Evolutionary conservation across 2,888 invertebrate species (phyloP), one percentile per base, ranked within the genome.

Genomic region (Phorcus lineatus): DNA sequence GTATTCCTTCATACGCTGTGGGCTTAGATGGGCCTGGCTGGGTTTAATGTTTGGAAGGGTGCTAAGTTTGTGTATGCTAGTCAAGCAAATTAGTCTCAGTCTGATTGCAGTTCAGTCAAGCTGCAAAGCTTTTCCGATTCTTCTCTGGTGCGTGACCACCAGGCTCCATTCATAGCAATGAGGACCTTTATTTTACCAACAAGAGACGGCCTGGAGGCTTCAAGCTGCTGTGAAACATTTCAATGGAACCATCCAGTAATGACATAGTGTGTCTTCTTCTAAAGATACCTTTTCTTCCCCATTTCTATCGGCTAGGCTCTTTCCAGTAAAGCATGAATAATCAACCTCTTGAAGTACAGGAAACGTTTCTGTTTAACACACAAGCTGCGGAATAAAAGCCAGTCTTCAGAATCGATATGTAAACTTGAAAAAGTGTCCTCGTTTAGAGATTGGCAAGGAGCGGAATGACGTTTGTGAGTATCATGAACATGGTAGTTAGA

Each of bases 11-110:
- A 36, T n/a, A n/a, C 36, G 70, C 70, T 36, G 13, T 17, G 19
- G 70, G 70, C 70, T 70, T 70, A 70, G 70, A 40, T 70, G 28
- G 36, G 70, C 70, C 28, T 70, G 70, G 70, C 31, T 70, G 70
- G 36, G n/a, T 70, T 70, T 70, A 11, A 70, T 70, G 70, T 17
- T 70, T 13, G 24, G 70, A 40, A 70, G 70, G 70, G 40, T 70
- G 70, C 70, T 70, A 70, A 70, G 70, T 70, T 70, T 70, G 70
- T 70, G 70, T 70, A 70, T 28, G 31, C 19, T 19, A 70, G 70
- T 31, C 70, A 19, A 70, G 40, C 70, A 31, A 36, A 70, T 70
- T 70, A 70, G 70, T 36, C 19, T 19, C 36, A 70, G 31, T 36
- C 31, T 70, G 70, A 70, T 70, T 70, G 40, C 70, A n/a, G 24